phyloP scores from a whole-genome alignment of 2,113 vertebrate species.

The Corythaixoides concolor region DNA sequence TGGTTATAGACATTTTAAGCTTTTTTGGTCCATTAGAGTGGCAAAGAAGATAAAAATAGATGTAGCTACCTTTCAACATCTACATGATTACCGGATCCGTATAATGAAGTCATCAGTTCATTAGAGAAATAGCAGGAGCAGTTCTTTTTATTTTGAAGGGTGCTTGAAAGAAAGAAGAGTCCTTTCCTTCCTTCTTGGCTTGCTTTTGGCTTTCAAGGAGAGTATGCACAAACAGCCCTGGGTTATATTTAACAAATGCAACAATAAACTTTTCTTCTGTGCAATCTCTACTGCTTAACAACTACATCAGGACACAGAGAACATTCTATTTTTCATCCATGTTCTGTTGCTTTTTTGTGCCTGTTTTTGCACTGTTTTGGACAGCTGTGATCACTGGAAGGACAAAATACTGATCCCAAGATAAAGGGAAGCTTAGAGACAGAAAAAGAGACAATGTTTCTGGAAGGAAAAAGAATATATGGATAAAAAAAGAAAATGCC shows the following conservation, averaged over 20 bases:
- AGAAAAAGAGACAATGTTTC: neutral
- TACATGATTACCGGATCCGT: neutral
- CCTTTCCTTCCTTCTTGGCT: slow-evolving; percentile 27
- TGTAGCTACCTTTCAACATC: slow-evolving; percentile 16
- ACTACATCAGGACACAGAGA: slow-evolving; percentile 7
- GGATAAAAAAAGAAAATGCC: neutral
- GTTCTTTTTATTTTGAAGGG: neutral
- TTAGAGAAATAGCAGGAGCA: slow-evolving; percentile 28
- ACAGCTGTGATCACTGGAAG: slow-evolving; percentile 1
- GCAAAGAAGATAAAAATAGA: slow-evolving; percentile 19
- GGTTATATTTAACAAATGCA: slow-evolving; percentile 26
- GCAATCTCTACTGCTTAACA: neutral
- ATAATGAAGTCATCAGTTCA: slow-evolving; percentile 30
- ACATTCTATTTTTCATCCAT: slow-evolving; percentile 34
- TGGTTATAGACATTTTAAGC: neutral
- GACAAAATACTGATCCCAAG: slow-evolving; percentile 32
- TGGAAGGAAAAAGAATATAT: neutral
- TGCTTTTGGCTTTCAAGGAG: slow-evolving; percentile 19
- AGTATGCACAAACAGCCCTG: neutral
- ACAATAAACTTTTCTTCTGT: slow-evolving; percentile 13
- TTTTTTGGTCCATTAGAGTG: neutral
- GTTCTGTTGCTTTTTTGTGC: neutral
- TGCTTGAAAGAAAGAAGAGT: slow-evolving; percentile 32
- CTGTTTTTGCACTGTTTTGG: slow-evolving; percentile 19
- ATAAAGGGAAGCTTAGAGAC: neutral